phyloP scores from a whole-genome alignment of 2,797 vertebrate species.

The Bovichtus variegatus region DNA sequence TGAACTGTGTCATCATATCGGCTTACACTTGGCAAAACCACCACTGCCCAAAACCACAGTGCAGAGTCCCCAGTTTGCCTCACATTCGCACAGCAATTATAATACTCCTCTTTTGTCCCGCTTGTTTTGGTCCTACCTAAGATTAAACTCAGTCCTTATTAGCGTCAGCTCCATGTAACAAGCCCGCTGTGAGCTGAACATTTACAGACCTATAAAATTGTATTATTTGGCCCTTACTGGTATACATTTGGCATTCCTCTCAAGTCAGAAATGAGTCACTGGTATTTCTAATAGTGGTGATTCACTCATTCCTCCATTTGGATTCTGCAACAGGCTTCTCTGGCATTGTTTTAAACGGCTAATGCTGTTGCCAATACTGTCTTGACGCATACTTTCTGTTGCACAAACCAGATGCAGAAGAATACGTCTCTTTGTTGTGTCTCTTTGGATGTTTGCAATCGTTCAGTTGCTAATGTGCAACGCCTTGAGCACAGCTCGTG shows the following conservation, averaged over 20 bases:
- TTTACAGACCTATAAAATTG: constrained; percentile 41
- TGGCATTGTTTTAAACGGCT: constrained; percentile 57
- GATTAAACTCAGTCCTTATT: constrained; percentile 27
- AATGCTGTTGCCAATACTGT: constrained; percentile 50
- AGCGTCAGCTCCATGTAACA: constrained; percentile 4
- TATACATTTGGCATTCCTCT: constrained; percentile 66
- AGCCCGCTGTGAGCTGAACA: neutral
- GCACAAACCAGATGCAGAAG: constrained; percentile 57
- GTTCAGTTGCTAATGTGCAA: constrained; percentile 25
- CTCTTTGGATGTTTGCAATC: constrained; percentile 45
- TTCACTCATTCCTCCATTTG: constrained; percentile 77
- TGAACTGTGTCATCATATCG: constrained; percentile 65
- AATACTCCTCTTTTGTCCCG: constrained; percentile 28
- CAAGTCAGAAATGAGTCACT: constrained; percentile 73
- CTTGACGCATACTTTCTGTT: constrained; percentile 68
- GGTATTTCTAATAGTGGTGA: constrained; percentile 73
- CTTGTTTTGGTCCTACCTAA: constrained; percentile 21
- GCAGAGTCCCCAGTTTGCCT: constrained; percentile 51
- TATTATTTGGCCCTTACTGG: constrained; percentile 45
- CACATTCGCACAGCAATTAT: constrained; percentile 45
- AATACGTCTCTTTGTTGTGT: constrained; percentile 47
- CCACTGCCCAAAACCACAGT: constrained; percentile 58
- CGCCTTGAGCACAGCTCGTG: constrained; percentile 14
- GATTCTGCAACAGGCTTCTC: constrained; percentile 57
- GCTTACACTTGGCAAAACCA: constrained; percentile 58